These are phyloP conservation scores for Neofelis nebulosa DNA, from an alignment of 2,113 vertebrate genomes.

Conservation along the genomic window DNA sequence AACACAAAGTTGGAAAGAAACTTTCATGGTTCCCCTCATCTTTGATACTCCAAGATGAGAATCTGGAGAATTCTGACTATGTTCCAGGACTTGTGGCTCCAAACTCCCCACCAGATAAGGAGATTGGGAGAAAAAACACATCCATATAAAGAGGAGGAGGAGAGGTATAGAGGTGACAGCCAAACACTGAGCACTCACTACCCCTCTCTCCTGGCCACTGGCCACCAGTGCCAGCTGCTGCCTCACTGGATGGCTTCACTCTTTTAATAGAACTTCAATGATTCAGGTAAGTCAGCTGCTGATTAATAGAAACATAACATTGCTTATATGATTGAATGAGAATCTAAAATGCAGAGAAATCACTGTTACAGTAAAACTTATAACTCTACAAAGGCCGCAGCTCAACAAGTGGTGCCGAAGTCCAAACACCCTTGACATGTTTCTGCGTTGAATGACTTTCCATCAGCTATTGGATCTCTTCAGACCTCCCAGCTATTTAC, in stretches of 20 bases:
- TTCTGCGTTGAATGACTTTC: background rate
- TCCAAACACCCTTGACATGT: background rate
- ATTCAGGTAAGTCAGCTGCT: background rate
- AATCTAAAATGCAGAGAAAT: background rate
- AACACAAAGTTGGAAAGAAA: background rate
- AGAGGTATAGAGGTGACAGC: background rate
- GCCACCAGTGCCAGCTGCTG: fast-evolving
- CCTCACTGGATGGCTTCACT: background rate
- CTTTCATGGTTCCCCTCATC: background rate
- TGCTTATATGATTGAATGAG: background rate
- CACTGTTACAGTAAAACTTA: background rate
- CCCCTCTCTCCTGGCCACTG: background rate
- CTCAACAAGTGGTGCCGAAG: background rate
- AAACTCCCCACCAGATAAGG: background rate
- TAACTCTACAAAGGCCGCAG: background rate
- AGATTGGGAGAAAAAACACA: background rate
- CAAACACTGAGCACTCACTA: fast-evolving
- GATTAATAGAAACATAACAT: background rate
- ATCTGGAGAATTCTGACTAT: background rate
- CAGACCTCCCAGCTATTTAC: background rate
- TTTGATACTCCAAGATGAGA: background rate
- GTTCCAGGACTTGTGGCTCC: background rate
- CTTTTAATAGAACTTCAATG: background rate
- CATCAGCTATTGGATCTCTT: background rate
- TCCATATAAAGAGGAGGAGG: background rate